Evolutionary conservation across 2,113 vertebrate species (phyloP).

Genomic region (Proterorhinus semilunaris): DNA sequence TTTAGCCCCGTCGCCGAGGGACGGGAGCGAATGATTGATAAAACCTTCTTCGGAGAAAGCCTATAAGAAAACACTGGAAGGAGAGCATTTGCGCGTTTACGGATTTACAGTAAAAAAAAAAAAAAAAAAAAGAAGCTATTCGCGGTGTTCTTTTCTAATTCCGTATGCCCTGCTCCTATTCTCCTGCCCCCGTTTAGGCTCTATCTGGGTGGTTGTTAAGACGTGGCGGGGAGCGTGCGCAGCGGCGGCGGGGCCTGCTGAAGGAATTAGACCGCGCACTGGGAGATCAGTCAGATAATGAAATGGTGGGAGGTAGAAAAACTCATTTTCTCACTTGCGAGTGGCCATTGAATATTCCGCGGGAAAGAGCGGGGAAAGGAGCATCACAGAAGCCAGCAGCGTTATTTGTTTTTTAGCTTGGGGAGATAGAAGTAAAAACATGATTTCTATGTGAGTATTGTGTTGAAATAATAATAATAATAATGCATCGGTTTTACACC

Average conservation of each 20-base stretch:
- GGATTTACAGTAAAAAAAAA: constrained; percentile 41
- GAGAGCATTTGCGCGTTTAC: not conserved
- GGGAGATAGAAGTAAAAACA: constrained; percentile 12
- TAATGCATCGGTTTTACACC: no score
- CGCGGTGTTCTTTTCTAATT: constrained; percentile 12
- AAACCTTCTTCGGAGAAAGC: no score
- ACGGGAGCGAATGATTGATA: no score
- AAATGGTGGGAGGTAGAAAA: constrained; percentile 73
- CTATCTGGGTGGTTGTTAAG: constrained; percentile 50
- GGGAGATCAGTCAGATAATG: constrained; percentile 73
- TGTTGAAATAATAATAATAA: no score
- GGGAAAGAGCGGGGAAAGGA: constrained; percentile 39
- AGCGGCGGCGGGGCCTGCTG: constrained; percentile 43
- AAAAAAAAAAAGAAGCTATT: no score
- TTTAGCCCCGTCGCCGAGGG: no score
- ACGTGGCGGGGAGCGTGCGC: constrained; percentile 41
- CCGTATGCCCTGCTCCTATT: constrained; percentile 19
- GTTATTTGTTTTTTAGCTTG: constrained; percentile 46
- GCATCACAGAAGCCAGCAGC: constrained; percentile 33
- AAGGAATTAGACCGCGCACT: constrained; percentile 65
- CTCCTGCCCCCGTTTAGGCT: constrained; percentile 65
- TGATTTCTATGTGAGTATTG: not conserved
- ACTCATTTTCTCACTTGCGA: constrained; percentile 67
- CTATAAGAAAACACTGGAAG: no score
- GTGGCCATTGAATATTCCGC: constrained; percentile 54